phyloP scores from a whole-genome alignment of 2,797 vertebrate genomes.

The Enteromius anoplus region DNA sequence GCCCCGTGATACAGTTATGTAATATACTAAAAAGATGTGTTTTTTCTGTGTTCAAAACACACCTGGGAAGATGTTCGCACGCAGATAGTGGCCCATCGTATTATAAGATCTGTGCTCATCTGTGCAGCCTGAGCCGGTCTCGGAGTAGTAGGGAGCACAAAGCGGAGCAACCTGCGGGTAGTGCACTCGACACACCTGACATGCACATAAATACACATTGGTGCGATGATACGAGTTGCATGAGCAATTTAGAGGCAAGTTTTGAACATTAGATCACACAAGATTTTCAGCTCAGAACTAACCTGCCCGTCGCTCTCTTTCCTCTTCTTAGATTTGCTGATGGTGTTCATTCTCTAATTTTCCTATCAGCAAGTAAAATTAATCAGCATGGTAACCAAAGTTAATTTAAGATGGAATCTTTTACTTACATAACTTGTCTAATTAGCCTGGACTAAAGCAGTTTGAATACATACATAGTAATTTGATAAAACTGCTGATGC shows the following conservation, averaged over 20 bases:
- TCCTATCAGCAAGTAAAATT: background rate
- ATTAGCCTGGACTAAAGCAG: background rate
- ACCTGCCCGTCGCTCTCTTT: background rate
- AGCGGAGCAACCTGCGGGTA: constrained; percentile 49
- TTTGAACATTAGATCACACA: background rate
- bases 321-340: constrained; percentile 3
- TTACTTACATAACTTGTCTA: no score
- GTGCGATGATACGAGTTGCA: background rate
- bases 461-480: background rate
- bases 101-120: constrained; percentile 50
- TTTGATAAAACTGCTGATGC: background rate
- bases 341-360: background rate
- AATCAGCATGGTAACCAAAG: background rate
- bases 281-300: background rate
- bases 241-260: background rate
- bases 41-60: constrained; percentile 5
- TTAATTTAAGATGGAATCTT: background rate
- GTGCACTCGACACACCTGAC: constrained; percentile 22
- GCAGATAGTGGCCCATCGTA: constrained; percentile 61
- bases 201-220: background rate
- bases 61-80: constrained; percentile 65
- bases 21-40: background rate
- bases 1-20: background rate
- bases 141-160: constrained; percentile 48
- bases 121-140: constrained; percentile 36